Evolutionary conservation across 2,888 invertebrate species (phyloP).

Genomic region (Pyrocoelia pectoralis): DNA sequence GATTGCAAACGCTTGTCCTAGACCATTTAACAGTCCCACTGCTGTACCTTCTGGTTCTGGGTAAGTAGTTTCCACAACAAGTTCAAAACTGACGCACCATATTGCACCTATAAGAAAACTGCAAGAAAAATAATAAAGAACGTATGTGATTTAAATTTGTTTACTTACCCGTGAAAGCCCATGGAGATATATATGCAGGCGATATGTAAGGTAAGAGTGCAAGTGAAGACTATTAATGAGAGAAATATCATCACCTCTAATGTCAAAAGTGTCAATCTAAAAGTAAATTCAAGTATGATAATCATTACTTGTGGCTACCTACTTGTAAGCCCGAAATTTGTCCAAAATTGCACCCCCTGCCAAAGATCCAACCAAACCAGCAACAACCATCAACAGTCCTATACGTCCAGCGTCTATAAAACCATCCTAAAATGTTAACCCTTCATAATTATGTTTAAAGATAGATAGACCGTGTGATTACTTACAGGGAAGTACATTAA

Average conservation of each 20-base stretch:
- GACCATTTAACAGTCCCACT: constrained; percentile 90
- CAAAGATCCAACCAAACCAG: constrained; percentile 91
- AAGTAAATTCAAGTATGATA: background rate
- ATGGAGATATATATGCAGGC: constrained; percentile 45
- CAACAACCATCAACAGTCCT: constrained; percentile 84
- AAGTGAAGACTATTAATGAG: constrained; percentile 61
- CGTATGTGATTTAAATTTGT: too few relatives aligned
- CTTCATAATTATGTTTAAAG: too few relatives aligned
- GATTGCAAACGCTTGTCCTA: constrained; percentile 51
- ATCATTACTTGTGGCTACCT: constrained; percentile 25
- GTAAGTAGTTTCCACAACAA: constrained; percentile 93
- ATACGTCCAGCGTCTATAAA: constrained; percentile 86
- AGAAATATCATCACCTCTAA: constrained; percentile 67
- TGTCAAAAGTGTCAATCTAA: constrained; percentile 67
- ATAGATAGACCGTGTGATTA: background rate
- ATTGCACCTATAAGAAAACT: constrained; percentile 98
- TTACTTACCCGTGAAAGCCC: constrained; percentile 58
- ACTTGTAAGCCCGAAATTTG: constrained; percentile 92
- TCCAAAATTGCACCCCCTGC: constrained; percentile 88
- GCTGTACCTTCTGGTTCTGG: constrained; percentile 96
- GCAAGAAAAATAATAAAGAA: constrained; percentile 26
- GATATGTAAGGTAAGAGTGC: constrained; percentile 14
- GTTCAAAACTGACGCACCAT: constrained; percentile 94
- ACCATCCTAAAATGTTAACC: constrained; percentile 68
- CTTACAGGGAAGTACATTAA: background rate